phyloP scores from a whole-genome alignment of 1,140 invertebrate genomes.

The Dermatophagoides farinae region DNA sequence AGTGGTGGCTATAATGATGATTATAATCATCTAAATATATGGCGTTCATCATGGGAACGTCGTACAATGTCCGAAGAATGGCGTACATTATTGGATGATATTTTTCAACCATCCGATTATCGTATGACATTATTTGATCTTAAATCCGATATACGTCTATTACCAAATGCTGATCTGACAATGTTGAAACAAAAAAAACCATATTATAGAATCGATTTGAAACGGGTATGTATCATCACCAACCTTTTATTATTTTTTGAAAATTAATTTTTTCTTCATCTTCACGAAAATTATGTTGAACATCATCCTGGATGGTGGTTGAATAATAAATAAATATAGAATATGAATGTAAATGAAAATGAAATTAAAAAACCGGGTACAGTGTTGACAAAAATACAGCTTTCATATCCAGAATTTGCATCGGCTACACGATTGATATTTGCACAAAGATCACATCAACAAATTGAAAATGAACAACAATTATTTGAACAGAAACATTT shows the following conservation, averaged over 20 bases:
- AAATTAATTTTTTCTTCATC: background rate
- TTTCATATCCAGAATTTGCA: no score
- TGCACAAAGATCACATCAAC: no score
- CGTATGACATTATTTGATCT: constrained; percentile 4
- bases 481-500: background rate
- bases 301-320: background rate
- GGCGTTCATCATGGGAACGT: background rate
- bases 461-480: background rate
- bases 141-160: background rate
- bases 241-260: background rate
- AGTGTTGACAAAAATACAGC: background rate
- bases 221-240: background rate
- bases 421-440: no score
- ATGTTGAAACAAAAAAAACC: background rate
- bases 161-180: background rate
- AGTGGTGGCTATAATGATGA: background rate
- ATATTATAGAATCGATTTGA: background rate
- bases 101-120: background rate
- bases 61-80: background rate
- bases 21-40: background rate
- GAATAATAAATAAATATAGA: background rate
- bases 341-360: background rate
- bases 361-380: background rate
- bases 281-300: no score
- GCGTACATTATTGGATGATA: background rate